A percentile compares a stretch with the other conserved stretches of the same genome.
Conservation (phyloP, 2,888 invertebrate species). For the Caenorhabditis wallacei region DNA sequence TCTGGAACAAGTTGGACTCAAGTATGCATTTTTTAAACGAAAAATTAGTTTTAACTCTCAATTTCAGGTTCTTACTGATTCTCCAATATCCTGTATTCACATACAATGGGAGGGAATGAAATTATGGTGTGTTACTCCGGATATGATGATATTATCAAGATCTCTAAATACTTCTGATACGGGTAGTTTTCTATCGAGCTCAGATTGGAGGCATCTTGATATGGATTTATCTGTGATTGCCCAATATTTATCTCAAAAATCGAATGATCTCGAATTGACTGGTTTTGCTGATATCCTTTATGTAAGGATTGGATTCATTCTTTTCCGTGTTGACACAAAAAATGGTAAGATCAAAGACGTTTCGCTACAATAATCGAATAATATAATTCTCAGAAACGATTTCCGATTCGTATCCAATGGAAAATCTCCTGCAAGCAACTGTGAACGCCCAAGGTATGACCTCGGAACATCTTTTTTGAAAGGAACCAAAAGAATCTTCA, state of each 20-base stretch:
- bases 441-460: slow-evolving; percentile 47
- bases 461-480: slow-evolving; percentile 19
- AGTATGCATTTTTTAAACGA: slow-evolving; percentile 9
- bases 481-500: slow-evolving; percentile 17
- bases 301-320: slow-evolving; percentile 5
- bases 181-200: slow-evolving; percentile 2
- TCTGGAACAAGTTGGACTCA: slow-evolving; percentile 49
- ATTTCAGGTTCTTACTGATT: slow-evolving; percentile 53
- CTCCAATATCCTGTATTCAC: slow-evolving; percentile 36
- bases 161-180: background rate
- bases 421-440: slow-evolving; percentile 54
- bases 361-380: background rate
- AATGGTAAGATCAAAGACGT: slow-evolving; percentile 27
- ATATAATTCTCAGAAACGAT: slow-evolving; percentile 44
- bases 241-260: background rate
- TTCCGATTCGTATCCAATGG: slow-evolving; percentile 62
- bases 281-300: slow-evolving; percentile 39
- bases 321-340: slow-evolving; percentile 52
- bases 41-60: background rate
- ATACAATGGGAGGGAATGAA: slow-evolving; percentile 32
- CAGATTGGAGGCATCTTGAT: slow-evolving; percentile 40
- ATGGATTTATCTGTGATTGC: slow-evolving; percentile 32
- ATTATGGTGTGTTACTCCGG: slow-evolving; percentile 44
- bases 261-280: slow-evolving; percentile 29
- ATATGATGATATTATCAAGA: slow-evolving; percentile 30